Percentiles rank a stretch among this genome's conserved stretches.
phyloP scores from a whole-genome alignment of 1,140 invertebrate species.

The Drosophila subobscura region DNA sequence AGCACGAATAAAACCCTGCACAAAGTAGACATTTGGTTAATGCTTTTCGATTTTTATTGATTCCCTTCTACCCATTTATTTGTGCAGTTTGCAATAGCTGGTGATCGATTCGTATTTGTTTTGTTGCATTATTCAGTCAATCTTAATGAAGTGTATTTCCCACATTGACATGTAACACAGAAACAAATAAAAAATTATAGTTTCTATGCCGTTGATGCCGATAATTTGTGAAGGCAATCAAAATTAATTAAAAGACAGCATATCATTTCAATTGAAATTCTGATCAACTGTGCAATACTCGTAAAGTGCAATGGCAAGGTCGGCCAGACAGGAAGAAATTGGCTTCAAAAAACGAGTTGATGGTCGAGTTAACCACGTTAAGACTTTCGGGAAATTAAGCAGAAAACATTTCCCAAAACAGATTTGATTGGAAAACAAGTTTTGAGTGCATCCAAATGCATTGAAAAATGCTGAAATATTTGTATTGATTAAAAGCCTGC shows the following conservation, averaged over 20 bases:
- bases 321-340: not conserved
- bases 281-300: conserved; percentile 1
- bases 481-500: not conserved
- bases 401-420: too few relatives aligned
- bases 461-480: too few relatives aligned
- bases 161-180: conserved; percentile 6
- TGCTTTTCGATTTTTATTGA: conserved; percentile 4
- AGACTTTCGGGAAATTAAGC: not conserved
- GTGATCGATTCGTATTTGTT: conserved; percentile 23
- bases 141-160: conserved; percentile 26
- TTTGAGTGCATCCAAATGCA: too few relatives aligned
- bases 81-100: conserved; percentile 8
- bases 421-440: too few relatives aligned
- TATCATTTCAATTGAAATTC: conserved; percentile 39
- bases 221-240: conserved; percentile 19
- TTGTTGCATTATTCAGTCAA: conserved; percentile 36
- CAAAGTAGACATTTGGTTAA: not conserved
- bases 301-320: conserved; percentile 30
- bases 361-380: not conserved
- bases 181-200: conserved; percentile 21
- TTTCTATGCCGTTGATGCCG: conserved; percentile 5
- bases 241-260: conserved; percentile 48
- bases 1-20: not conserved
- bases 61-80: not conserved
- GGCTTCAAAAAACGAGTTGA: not conserved